phyloP scores from a whole-genome alignment of 1,140 invertebrate genomes.

The Solenopsis invicta region DNA sequence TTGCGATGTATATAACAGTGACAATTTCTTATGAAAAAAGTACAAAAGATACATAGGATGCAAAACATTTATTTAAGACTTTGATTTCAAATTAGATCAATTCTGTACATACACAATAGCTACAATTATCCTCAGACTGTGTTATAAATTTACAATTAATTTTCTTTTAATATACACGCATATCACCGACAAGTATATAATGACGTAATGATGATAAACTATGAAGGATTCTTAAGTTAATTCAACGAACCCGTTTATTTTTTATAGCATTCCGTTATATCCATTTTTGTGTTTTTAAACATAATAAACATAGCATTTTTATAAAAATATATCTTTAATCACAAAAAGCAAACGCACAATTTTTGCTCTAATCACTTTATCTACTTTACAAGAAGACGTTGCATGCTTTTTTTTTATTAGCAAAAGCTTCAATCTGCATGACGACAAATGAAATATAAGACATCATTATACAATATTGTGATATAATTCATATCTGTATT shows the following conservation, averaged over 20 bases:
- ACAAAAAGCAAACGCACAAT: constrained; percentile 64
- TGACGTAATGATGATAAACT: constrained; percentile 49
- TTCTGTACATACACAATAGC: constrained; percentile 76
- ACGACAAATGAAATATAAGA: constrained; percentile 37
- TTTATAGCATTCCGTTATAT: constrained; percentile 56
- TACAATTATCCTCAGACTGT: constrained; percentile 69
- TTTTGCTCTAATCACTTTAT: constrained; percentile 60
- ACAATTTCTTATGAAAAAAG: constrained; percentile 21
- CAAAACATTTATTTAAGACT: constrained; percentile 78
- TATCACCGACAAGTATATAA: constrained; percentile 38
- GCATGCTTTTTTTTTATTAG: constrained; percentile 37
- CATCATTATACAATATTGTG: constrained; percentile 7
- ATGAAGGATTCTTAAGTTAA: constrained; percentile 54
- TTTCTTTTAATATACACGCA: constrained; percentile 57
- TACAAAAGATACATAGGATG: constrained; percentile 66
- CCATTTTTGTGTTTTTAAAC: constrained; percentile 62
- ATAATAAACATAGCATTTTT: constrained; percentile 71
- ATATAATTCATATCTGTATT: background rate
- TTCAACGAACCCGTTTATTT: constrained; percentile 65
- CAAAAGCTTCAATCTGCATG: constrained; percentile 29
- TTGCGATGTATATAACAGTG: background rate
- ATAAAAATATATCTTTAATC: constrained; percentile 80
- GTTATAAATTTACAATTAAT: constrained; percentile 76
- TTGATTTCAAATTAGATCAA: constrained; percentile 75
- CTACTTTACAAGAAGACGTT: constrained; percentile 67